Conservation (phyloP, 2,888 invertebrate genomes). For the Philereme transversata region DNA sequence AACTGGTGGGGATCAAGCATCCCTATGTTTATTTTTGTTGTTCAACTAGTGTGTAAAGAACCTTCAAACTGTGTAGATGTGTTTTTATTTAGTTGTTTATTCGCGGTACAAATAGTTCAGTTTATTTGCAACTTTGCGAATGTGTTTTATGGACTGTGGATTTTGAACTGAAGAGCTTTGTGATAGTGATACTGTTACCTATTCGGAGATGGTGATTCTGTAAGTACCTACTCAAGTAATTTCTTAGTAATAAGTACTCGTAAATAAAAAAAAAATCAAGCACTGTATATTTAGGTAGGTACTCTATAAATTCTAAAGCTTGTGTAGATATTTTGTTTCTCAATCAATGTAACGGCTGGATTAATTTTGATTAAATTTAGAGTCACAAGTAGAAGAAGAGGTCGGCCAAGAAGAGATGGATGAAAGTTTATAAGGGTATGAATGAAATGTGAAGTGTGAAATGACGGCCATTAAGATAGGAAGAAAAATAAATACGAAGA, state of each 20-base stretch:
- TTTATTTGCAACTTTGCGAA: slow-evolving; percentile 36
- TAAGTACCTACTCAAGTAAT: slow-evolving; percentile 55
- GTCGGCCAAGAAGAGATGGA: no score
- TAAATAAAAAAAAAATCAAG: no score
- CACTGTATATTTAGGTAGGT: no score
- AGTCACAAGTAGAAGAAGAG: no score
- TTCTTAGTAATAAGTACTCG: neutral
- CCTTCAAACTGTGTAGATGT: slow-evolving; percentile 63
- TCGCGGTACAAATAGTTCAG: slow-evolving; percentile 33
- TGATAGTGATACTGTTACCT: slow-evolving; percentile 54
- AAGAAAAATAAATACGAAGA: no score
- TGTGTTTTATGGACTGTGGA: slow-evolving; percentile 47
- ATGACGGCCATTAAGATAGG: no score
- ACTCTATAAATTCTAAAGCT: no score
- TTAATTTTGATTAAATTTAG: no score
- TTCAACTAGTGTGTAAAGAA: slow-evolving; percentile 75
- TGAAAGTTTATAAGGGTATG: no score
- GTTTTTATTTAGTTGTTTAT: slow-evolving; percentile 34
- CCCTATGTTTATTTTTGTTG: slow-evolving; percentile 81
- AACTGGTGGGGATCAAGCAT: slow-evolving; percentile 66
- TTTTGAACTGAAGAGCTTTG: slow-evolving; percentile 45
- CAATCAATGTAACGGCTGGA: no score
- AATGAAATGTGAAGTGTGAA: no score
- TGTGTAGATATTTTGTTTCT: no score
- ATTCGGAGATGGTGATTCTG: slow-evolving; percentile 79